Conservation (phyloP, 2,113 vertebrate genomes). For the Calyptomena viridis region DNA sequence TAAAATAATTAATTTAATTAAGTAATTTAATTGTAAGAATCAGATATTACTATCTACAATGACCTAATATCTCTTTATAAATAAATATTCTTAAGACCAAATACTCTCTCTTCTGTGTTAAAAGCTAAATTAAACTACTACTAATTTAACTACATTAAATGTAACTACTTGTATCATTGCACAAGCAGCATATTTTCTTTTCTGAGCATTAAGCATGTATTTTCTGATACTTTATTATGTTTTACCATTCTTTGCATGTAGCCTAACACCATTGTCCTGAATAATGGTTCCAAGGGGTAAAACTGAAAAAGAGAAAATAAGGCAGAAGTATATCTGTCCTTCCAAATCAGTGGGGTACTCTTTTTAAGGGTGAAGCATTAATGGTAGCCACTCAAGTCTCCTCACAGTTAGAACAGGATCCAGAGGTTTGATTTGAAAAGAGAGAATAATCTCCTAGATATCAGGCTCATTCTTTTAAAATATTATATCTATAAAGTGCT, state of each 20-base stretch:
- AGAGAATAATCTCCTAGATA: neutral
- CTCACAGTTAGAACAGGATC: neutral
- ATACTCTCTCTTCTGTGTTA: neutral
- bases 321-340: neutral
- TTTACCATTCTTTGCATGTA: neutral
- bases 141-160: no score
- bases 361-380: neutral
- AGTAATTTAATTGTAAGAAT: no score
- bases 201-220: neutral
- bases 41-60: neutral
- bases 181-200: neutral
- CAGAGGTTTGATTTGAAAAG: neutral
- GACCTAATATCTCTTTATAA: neutral
- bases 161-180: neutral
- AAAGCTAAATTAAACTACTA: conserved; percentile 10
- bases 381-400: neutral
- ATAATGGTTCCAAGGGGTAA: neutral
- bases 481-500: neutral
- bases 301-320: neutral
- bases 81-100: neutral
- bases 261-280: neutral
- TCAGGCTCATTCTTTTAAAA: neutral
- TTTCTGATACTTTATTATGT: neutral
- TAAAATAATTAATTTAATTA: no score
- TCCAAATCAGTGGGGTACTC: neutral